A percentile compares a stretch with the other conserved stretches of the same genome.
These are phyloP conservation scores for Sebastolobus altivelis DNA, from an alignment of 2,797 vertebrate species.

Conservation along the genomic window DNA sequence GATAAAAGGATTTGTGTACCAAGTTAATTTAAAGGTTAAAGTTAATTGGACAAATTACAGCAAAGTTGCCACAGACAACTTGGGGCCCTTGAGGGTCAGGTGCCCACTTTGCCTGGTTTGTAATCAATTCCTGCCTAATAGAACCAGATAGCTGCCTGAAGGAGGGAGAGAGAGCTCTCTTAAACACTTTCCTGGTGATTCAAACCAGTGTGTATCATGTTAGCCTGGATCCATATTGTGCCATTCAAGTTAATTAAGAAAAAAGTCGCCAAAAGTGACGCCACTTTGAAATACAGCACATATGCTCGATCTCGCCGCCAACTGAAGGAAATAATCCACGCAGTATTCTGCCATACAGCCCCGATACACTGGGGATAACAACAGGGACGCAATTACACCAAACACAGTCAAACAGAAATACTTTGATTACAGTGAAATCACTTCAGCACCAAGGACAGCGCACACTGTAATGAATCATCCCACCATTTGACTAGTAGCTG, in stretches of 20 bases:
- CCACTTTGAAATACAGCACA: background rate
- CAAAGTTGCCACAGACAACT: background rate
- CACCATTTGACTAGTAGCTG: background rate
- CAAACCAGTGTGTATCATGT: background rate
- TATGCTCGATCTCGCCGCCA: background rate
- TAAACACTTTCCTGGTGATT: background rate
- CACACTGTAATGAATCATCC: background rate
- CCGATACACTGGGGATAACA: background rate
- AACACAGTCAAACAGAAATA: background rate
- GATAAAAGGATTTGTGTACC: background rate
- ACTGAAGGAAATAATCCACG: background rate
- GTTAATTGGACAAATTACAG: constrained; percentile 6
- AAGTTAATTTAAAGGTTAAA: constrained; percentile 11
- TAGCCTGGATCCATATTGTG: background rate
- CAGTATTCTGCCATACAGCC: background rate
- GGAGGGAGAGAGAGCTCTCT: background rate
- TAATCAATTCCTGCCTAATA: constrained; percentile 4
- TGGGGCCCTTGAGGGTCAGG: background rate
- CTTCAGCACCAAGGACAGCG: constrained; percentile 24
- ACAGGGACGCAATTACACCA: background rate
- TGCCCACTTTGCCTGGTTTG: background rate
- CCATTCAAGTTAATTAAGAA: background rate
- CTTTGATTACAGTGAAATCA: background rate
- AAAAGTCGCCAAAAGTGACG: background rate
- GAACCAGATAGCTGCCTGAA: background rate